Conservation (phyloP, 2,113 vertebrate genomes). For the rat (Rattus norvegicus) region GRCr8 NC_086029.1:45935501-45936000, state of each 20-base stretch:
- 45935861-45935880: not conserved
- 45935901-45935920: not conserved
- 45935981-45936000: not conserved
- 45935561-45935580: not conserved
- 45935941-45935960: not conserved
- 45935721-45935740: not conserved
- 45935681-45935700: slow-evolving; percentile 42
- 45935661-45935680: not conserved
- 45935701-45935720: slow-evolving; percentile 35
- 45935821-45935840: not conserved
- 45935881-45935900: not conserved
- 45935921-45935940: not conserved
- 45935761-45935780: not conserved
- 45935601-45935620: not conserved
- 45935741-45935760: not conserved
- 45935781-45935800: not conserved
- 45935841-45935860: not conserved
- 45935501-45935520: rapidly evolving
- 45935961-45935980: not conserved
- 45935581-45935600: not conserved
- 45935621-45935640: slow-evolving; percentile 31
- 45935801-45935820: not conserved
- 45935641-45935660: slow-evolving; percentile 59
- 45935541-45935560: not conserved
- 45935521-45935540: not conserved